phyloP scores from a whole-genome alignment of 2,888 invertebrate genomes.

The Mallateleia sp. region DNA sequence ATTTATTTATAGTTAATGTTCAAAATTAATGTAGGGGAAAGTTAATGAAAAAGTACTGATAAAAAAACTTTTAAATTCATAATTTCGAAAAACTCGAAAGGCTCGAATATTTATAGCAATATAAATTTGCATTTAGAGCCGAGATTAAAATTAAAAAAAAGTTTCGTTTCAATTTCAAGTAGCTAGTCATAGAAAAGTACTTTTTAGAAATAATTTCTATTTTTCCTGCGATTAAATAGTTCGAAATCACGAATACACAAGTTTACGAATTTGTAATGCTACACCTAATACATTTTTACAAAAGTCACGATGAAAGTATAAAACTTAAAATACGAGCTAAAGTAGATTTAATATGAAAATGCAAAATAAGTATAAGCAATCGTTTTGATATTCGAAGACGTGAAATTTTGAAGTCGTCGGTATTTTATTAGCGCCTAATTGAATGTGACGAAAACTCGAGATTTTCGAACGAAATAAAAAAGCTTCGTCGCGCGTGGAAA shows the following conservation, averaged over 20 bases:
- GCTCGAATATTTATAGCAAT: constrained; percentile 86
- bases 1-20: neutral
- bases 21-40: constrained; percentile 3
- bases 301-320: constrained; percentile 33
- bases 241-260: neutral
- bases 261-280: constrained; percentile 33
- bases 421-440: constrained; percentile 42
- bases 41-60: constrained; percentile 10
- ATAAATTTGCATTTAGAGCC: constrained; percentile 84
- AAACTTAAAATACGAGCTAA: constrained; percentile 10
- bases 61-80: neutral
- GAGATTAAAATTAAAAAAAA: constrained; percentile 2
- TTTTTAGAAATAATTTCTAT: constrained; percentile 30
- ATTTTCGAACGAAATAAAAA: constrained; percentile 35
- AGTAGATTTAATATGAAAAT: constrained; percentile 20
- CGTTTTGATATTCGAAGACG: constrained; percentile 3
- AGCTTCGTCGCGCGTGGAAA: constrained; percentile 13
- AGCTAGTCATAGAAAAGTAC: constrained; percentile 16
- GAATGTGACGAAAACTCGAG: constrained; percentile 27
- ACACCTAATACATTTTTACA: constrained; percentile 33
- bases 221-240: constrained; percentile 1
- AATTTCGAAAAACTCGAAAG: constrained; percentile 29
- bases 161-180: no score
- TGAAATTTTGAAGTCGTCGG: constrained; percentile 15
- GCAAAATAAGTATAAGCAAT: no score